Base-by-base conservation (phyloP, 2,113 vertebrate genomes). In the Psilopsiagon aurifrons region DNA sequence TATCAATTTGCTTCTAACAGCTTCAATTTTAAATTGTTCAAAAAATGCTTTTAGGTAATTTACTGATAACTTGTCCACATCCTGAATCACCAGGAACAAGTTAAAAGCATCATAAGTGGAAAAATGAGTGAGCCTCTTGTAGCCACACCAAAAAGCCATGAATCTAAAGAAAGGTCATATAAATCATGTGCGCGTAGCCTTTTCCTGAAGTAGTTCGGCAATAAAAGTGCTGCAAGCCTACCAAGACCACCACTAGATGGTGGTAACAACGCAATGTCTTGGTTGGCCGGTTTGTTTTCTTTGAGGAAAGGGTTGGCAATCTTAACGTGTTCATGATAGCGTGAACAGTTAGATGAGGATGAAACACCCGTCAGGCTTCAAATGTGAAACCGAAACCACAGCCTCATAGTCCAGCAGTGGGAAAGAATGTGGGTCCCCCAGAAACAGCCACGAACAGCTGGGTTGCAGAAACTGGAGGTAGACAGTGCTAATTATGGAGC, bases 161-260 rank as follows among this genome's bases (percentile, higher is more conserved):
- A 31, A 29, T 54, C 15, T 80, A 77, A 81, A 49, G 37, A 54
- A 55, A 49, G 14, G 13, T 33, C 31, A 1, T 11, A 13, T 7
- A 63, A 59, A 80, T n/a, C 6, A 37, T 9, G 11, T 7, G 17
- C 15, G 4, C 7, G 3, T 2, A 47, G 13, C 5, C 13, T 43
- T 39, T 47, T 83, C 6, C 44, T n/a, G 17, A 49, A 70, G 54
- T 23, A 4, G 6, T 3, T 74, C 62, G 1, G 23, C 16, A 24
- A 4, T 9, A 1, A 1, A 27, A 27, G 29, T 9, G n/a, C 18
- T 70, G 39, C 51, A 35, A 23, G 39, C 2, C n/a, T 23, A 2
- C 7, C 3, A 33, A 46, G 28, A 7, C 27, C 39, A 78, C 88
- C 96, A 74, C 73, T 28, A 96, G 96, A 75, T 96, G 96, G 96